Conservation (phyloP, 2,797 vertebrate genomes). For the Schizopygopsis pylzovi region DNA sequence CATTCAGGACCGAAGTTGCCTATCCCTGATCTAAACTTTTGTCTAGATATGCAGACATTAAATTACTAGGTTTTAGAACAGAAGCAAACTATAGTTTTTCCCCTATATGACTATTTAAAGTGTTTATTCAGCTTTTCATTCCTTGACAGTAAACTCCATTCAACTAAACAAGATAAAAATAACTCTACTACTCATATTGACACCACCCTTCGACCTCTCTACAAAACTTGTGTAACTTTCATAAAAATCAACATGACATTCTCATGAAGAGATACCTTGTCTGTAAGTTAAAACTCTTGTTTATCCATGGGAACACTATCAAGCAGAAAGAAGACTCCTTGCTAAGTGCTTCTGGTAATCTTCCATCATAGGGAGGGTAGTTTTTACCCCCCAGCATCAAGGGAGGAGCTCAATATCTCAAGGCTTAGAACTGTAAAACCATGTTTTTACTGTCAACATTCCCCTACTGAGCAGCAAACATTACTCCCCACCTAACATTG, state of each 20-base stretch:
- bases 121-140: background rate
- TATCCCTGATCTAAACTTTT: background rate
- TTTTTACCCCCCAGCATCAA: constrained; percentile 8
- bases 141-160: background rate
- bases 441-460: constrained; percentile 25
- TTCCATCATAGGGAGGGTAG: constrained; percentile 35
- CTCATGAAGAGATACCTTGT: background rate
- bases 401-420: constrained; percentile 16
- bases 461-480: constrained; percentile 22
- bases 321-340: constrained; percentile 25
- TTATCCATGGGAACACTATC: constrained; percentile 5
- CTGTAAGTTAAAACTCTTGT: constrained; percentile 4
- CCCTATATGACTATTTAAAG: background rate
- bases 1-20: no score
- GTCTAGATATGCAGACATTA: background rate
- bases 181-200: constrained; percentile 7
- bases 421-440: constrained; percentile 28
- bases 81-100: background rate
- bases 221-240: background rate
- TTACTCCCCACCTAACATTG: constrained; percentile 36
- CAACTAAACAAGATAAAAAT: background rate
- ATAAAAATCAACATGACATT: background rate
- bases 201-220: background rate
- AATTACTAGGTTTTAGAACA: constrained; percentile 6
- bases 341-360: constrained; percentile 49